Conservation (phyloP, 1,140 invertebrate species). For the Drosophila suzukii region DNA sequence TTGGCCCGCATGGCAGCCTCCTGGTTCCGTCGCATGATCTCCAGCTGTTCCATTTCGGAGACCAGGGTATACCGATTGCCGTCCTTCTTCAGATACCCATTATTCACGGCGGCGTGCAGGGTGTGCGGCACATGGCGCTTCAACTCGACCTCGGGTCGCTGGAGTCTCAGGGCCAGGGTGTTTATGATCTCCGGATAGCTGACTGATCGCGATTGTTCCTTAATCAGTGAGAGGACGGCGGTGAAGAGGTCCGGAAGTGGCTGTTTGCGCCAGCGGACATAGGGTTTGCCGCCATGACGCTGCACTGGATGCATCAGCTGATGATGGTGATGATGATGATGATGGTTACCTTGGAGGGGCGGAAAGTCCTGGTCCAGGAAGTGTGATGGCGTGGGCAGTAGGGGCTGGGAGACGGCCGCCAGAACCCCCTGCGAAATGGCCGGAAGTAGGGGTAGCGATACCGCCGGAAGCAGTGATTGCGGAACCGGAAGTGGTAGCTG, state of each 20-base stretch:
- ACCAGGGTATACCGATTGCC: constrained; percentile 64
- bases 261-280: constrained; percentile 18
- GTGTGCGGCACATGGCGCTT: constrained; percentile 70
- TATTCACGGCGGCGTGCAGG: constrained; percentile 50
- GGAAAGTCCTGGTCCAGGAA: background rate
- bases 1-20: constrained; percentile 61
- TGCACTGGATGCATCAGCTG: background rate
- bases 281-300: background rate
- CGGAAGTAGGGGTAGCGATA: background rate
- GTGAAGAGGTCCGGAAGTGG: constrained; percentile 56
- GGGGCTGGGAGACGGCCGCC: background rate
- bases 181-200: constrained; percentile 70
- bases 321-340: no score
- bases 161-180: constrained; percentile 38
- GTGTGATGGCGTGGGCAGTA: background rate
- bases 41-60: constrained; percentile 57
- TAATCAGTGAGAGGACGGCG: constrained; percentile 45
- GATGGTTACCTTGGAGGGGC: no score
- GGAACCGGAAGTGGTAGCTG: constrained; percentile 4
- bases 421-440: background rate
- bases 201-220: constrained; percentile 50
- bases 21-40: constrained; percentile 58
- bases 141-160: constrained; percentile 52
- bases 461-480: background rate
- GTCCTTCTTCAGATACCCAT: constrained; percentile 63